Base-by-base conservation (phyloP, 2,888 invertebrate genomes). In the Pterobdella sp. region DNA sequence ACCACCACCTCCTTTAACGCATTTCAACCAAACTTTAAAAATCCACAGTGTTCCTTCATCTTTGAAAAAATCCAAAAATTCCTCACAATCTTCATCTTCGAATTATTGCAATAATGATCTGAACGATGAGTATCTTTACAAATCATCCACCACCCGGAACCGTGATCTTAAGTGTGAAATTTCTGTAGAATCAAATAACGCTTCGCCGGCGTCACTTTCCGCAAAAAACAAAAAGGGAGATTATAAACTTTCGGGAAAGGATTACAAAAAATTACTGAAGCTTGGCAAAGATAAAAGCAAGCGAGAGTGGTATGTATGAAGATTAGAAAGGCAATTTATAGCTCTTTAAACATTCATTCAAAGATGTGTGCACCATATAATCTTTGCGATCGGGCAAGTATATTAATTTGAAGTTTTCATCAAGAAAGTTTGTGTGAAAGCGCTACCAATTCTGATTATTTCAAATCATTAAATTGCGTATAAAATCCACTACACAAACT, bases 251-350 rank as follows among this genome's bases (percentile, higher is more conserved):
- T 65, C 65, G 4, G 18, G 34, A 32, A 65, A 65, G 29, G 14
- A 3, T 18, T 65, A 34, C 65, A 65, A 65, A 65, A 65, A 65
- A n/a, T 3, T 65, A 14, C 34, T 32, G 7, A 56, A 56, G 26
- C 18, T 34, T 26, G 56, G 71, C 52, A 26, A n/a, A 29, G 63
- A 22, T 22, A 34, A 34, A 0, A 29, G 1, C 0, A 71, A 71
- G n/a, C 18, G 35, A 60, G 71, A 71, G 35, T 71, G 71, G 71
- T 71, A 71, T 32, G 71, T 71, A n/a, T 71, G 63, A 63, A 42
- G 18, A n/a, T 49, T 49, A 49, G 52, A 49, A 49, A 49, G 14
- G 18, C 10, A n/a, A 18, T 14, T n/a, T n/a, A n/a, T n/a, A n/a
- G n/a, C n/a, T n/a, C n/a, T n/a, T n/a, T n/a, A n/a, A n/a, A n/a